Evolutionary conservation across 1,140 invertebrate genomes (phyloP).

Genomic region (Zaprionus africanus): DNA sequence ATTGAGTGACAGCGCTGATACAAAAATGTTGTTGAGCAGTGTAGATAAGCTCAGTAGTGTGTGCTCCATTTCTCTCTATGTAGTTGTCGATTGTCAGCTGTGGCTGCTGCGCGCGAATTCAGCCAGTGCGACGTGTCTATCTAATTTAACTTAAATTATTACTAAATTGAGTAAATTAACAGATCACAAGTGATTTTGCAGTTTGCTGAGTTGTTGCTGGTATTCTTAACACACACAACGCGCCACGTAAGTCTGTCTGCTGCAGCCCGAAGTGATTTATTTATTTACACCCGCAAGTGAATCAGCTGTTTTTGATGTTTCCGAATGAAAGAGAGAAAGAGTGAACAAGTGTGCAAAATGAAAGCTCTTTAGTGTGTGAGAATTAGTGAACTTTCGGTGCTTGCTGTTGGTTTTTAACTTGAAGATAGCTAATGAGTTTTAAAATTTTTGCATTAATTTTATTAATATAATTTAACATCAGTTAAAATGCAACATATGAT

Average conservation of each 20-base stretch:
- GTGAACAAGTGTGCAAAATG: background rate
- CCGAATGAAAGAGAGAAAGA: too few species aligned
- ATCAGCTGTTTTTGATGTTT: conserved; percentile 18
- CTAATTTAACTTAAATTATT: background rate
- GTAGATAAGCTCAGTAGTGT: background rate
- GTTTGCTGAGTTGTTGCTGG: background rate
- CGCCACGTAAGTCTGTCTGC: background rate
- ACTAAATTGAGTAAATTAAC: background rate
- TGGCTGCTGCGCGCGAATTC: conserved; percentile 7
- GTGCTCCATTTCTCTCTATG: background rate
- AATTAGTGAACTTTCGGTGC: background rate
- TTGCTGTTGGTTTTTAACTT: background rate
- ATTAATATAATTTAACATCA: too few species aligned
- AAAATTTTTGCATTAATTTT: background rate
- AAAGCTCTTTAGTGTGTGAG: background rate
- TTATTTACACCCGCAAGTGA: background rate
- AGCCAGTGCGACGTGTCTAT: background rate
- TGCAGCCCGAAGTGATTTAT: background rate
- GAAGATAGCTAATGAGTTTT: background rate
- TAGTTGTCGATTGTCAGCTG: conserved; percentile 20
- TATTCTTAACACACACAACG: background rate
- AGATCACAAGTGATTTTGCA: background rate
- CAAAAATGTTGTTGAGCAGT: background rate
- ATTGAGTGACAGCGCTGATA: too few species aligned
- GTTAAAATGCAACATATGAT: too few species aligned